These are phyloP conservation scores for Palloptera scutellata DNA, from an alignment of 2,888 invertebrate genomes.

Conservation along the genomic window DNA sequence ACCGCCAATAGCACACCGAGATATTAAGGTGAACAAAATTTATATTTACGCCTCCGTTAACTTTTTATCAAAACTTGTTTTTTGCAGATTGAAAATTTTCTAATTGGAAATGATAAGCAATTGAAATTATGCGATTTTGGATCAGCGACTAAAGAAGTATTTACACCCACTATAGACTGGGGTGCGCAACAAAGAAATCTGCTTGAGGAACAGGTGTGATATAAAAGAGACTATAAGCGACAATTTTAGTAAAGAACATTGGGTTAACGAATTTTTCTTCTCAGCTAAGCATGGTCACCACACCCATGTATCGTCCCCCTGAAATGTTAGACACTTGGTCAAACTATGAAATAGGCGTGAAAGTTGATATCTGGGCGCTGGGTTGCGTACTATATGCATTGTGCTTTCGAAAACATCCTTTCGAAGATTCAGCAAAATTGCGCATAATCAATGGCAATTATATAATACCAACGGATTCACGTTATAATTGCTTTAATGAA, in stretches of 20 bases:
- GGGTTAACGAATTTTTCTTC: conserved; percentile 15
- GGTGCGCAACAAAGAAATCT: conserved; percentile 88
- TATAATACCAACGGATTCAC: conserved; percentile 81
- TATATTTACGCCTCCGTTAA: background rate
- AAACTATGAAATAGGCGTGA: conserved; percentile 89
- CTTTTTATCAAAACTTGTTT: background rate
- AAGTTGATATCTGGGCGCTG: conserved; percentile 95
- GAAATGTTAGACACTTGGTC: conserved; percentile 99
- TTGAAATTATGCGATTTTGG: conserved; percentile 98
- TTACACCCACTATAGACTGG: conserved; percentile 88
- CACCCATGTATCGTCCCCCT: conserved; percentile 96
- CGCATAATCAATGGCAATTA: conserved; percentile 97
- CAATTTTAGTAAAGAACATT: no score
- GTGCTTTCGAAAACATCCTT: conserved; percentile 95
- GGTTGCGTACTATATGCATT: conserved; percentile 94
- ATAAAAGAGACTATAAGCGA: background rate
- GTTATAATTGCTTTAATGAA: conserved; percentile 86
- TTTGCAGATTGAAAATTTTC: conserved; percentile 84
- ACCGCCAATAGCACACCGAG: conserved; percentile 93
- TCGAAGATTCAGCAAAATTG: conserved; percentile 94
- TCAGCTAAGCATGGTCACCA: conserved; percentile 67
- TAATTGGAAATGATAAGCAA: conserved; percentile 83
- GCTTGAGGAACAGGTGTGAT: conserved; percentile 87
- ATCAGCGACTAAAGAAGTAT: conserved; percentile 85
- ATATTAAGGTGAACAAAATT: conserved; percentile 78